A percentile compares a stretch with the other conserved stretches of the same genome.
These are phyloP conservation scores for Dermolepida albohirtum DNA, from an alignment of 2,888 invertebrate genomes.

Conservation along the genomic window DNA sequence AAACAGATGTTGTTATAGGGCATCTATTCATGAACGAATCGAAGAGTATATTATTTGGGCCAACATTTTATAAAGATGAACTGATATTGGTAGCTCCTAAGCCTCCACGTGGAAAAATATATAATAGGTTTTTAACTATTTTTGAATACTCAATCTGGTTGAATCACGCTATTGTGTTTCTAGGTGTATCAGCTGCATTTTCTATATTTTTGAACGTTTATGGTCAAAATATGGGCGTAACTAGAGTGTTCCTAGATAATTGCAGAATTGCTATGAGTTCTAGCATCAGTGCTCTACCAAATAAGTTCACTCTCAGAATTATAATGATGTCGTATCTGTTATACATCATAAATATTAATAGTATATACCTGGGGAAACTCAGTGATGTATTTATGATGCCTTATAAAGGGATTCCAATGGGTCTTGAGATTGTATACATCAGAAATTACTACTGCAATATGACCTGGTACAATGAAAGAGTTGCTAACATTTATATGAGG, in stretches of 20 bases:
- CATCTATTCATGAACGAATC: slow-evolving; percentile 35
- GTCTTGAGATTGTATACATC: slow-evolving; percentile 28
- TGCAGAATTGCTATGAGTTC: slow-evolving; percentile 23
- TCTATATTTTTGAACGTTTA: slow-evolving; percentile 12
- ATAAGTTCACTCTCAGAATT: slow-evolving; percentile 35
- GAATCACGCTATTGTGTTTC: background rate
- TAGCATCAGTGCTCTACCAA: slow-evolving; percentile 27
- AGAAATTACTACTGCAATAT: slow-evolving; percentile 37
- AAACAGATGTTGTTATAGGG: slow-evolving; percentile 37
- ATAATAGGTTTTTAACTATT: slow-evolving; percentile 31
- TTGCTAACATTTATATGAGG: slow-evolving; percentile 4
- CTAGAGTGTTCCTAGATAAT: slow-evolving; percentile 18
- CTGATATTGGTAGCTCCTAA: slow-evolving; percentile 32
- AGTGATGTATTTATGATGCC: slow-evolving; percentile 48
- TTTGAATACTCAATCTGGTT: slow-evolving; percentile 36
- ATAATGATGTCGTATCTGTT: slow-evolving; percentile 46
- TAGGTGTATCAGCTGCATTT: slow-evolving; percentile 11
- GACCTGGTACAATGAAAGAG: slow-evolving; percentile 40
- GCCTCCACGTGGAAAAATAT: slow-evolving; percentile 28
- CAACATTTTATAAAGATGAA: slow-evolving; percentile 31
- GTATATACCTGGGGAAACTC: slow-evolving; percentile 49
- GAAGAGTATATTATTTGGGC: slow-evolving; percentile 26
- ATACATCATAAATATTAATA: slow-evolving; percentile 46
- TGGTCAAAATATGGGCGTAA: background rate
- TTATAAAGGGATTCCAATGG: slow-evolving; percentile 27